Base-by-base conservation (phyloP, 2,888 invertebrate species). In the Masnerella sp. region DNA sequence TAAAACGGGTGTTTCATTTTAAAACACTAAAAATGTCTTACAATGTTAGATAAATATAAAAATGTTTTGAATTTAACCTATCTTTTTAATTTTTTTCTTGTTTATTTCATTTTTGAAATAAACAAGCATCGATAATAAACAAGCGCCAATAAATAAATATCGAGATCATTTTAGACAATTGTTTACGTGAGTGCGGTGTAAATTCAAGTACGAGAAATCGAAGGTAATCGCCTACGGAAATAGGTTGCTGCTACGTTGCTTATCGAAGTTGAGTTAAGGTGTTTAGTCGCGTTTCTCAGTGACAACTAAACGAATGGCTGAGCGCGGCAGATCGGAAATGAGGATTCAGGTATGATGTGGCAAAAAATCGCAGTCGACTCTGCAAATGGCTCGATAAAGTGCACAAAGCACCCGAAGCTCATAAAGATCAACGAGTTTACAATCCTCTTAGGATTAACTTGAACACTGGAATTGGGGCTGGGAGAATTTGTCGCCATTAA, bases 401-500 rank as follows among this genome's bases (percentile, higher is more conserved):
- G 40, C 51, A 49, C 61, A 67, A 67, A 72, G 65, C 54, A 38
- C 40, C 9, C 11, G 40, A 54, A 67, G 61, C 42, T 67, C 67
- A 67, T 72, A 72, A 72, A 67, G 61, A 52, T 51, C 67, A 67
- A 61, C 58, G 58, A 59, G 65, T 72, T 72, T 72, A 71, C 71
- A 72, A 72, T 72, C 65, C 71, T 65, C 59, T 65, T 59, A 65
- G 65, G 71, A 65, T 72, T 65, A 72, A 64, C 54, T 58, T 43
- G 49, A 58, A 65, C 59, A 43, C 28, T 38, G 38, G 45, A 64
- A 59, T 61, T 64, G 47, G 25, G 51, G 71, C 45, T 59, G 15
- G 38, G 30, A 64, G 51, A 51, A 38, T 71, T 47, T 70, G 64
- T 58, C 51, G 32, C 58, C 47, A 64, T 70, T 58, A 64, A 58